phyloP scores from a whole-genome alignment of 2,113 vertebrate genomes.

The Callopanchax toddi region DNA sequence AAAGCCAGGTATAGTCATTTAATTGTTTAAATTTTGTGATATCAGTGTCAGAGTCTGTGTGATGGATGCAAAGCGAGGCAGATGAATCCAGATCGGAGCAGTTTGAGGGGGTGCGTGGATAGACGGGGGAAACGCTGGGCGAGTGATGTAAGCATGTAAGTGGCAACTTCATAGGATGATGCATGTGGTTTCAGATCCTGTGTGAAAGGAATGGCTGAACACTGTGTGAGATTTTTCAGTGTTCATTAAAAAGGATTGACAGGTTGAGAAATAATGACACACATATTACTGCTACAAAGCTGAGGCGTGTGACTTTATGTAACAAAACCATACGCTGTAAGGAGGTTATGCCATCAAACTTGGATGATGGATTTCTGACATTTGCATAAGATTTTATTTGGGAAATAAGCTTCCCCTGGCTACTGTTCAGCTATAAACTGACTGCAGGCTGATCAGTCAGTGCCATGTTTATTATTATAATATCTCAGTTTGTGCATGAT shows the following conservation, averaged over 20 bases:
- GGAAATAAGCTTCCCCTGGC: neutral
- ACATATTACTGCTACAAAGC: neutral
- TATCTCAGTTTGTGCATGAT: constrained; percentile 2
- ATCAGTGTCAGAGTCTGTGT: constrained; percentile 39
- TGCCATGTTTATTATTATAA: neutral
- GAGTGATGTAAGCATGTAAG: constrained; percentile 17
- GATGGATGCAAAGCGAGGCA: constrained; percentile 66
- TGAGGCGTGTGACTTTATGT: no score
- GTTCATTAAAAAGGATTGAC: no score
- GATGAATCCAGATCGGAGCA: constrained; percentile 78
- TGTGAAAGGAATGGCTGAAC: neutral
- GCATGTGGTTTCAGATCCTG: constrained; percentile 7
- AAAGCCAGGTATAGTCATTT: constrained; percentile 20
- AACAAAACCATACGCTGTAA: neutral
- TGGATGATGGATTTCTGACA: neutral
- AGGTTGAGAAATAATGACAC: neutral
- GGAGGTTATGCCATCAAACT: neutral
- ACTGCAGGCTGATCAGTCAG: neutral
- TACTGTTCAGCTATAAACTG: neutral
- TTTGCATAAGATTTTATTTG: neutral
- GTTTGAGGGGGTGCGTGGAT: constrained; percentile 53
- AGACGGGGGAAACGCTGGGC: constrained; percentile 14
- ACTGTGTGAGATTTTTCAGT: no score
- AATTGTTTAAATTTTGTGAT: constrained; percentile 28
- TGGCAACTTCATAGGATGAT: constrained; percentile 13